Evolutionary conservation across 2,888 invertebrate genomes (phyloP), one percentile per base, ranked within the genome.

Genomic region (Harmothoe impar): DNA sequence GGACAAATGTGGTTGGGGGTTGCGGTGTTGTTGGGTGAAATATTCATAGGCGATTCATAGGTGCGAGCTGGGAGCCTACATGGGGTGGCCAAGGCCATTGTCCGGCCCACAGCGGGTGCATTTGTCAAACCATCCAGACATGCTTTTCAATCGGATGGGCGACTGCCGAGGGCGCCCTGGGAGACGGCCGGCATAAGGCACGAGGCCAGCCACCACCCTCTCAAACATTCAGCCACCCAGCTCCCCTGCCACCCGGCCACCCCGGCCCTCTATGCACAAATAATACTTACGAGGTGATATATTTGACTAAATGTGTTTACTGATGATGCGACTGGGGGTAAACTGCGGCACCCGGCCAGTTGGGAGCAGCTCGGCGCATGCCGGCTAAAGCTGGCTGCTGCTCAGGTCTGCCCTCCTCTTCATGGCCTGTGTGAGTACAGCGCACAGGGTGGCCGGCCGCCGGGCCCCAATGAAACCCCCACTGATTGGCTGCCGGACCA

Each of bases 121-220:
- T 72, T 72, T 72, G 72, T 72, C 72, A 72, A 29, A 29, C n/a
- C 72, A 72, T 72, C 72, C 72, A 72, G 72, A 72, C 72, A 72
- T 72, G 72, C 72, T 72, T 72, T 72, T 72, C 72, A 72, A 72
- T 72, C 72, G 72, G 72, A 72, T 72, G 72, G 72, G 72, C 72
- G 29, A 72, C 25, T 29, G 29, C 72, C n/a, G 72, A 25, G 72
- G 25, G 29, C 72, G 72, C 29, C 72, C 72, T 72, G 72, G 72
- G 72, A 72, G 72, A 72, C 72, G 72, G 43, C 29, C 29, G 7
- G 72, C 29, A 15, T 29, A 72, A 72, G 72, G 72, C 72, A 72
- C 72, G 72, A 29, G 17, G 25, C 72, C 15, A 15, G 3, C 43
- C 43, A 43, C 43, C 43, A 43, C 43, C 43, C 3, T 43, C 43